Evolutionary conservation across 2,888 invertebrate species (phyloP), one percentile per base, ranked within the genome.

Genomic region (Synergus japonicus): DNA sequence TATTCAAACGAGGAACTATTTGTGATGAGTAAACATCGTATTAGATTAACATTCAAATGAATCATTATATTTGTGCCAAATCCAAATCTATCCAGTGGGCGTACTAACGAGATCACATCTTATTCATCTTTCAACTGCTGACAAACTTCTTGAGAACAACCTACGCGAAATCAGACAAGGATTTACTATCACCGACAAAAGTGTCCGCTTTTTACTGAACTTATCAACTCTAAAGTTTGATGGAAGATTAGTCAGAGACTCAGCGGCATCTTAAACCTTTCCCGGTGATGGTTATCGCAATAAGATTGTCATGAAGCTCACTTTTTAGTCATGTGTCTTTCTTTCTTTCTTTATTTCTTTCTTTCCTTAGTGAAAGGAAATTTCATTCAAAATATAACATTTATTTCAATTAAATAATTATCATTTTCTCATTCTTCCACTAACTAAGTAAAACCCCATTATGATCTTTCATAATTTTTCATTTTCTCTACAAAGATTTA

Each of bases 81-180:
- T 65, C 41, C 8, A 41, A 65, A 65, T 65, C 41, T 65, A 65
- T 64, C 37, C 8, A 37, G 64, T 64, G 15, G 64, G 64, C 64
- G 67, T 46, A 46, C 29, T 69, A 69, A 43, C 43, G 67, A 44
- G 46, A 22, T 22, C 67, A 37, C 37, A 64, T 37, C 64, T 64
- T 64, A 64, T 64, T 64, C 64, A 64, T 64, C 2, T 64, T 64
- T 64, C 64, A 64, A 15, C 22, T 64, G 64, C 64, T 64, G 37
- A 64, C 37, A 69, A 69, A 69, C 67, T 69, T 49, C 46, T 69
- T 29, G 67, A 46, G 44, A 69, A 69, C 44, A 44, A 46, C 67
- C 67, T 69, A 69, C 67, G 67, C 67, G 22, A 69, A 69, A 69
- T 66, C 66, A 46, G 67, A 46, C 67, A 69, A 46, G 67, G 29